A percentile compares a stretch with the other conserved stretches of the same genome.
Evolutionary conservation across 2,888 invertebrate genomes (phyloP).

Genomic region (Tenodera sinensis): DNA sequence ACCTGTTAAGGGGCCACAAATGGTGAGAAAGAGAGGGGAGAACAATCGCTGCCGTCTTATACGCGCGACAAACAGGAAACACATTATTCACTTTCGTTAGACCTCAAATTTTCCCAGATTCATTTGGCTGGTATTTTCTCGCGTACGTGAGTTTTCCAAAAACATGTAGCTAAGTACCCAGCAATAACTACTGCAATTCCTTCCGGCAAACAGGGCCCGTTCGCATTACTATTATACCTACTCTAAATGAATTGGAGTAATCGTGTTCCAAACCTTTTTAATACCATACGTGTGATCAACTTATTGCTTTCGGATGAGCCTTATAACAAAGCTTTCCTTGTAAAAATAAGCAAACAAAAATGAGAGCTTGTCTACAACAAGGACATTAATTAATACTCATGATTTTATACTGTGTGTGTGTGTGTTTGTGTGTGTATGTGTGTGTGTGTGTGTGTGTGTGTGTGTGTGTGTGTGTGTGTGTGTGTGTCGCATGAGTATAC

Average conservation of each 20-base stretch:
- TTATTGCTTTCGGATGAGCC: too few species aligned
- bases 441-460: too few species aligned
- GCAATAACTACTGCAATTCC: neutral
- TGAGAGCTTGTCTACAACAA: too few species aligned
- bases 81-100: neutral
- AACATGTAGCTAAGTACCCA: neutral
- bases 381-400: too few species aligned
- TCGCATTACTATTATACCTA: neutral
- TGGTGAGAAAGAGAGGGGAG: neutral
- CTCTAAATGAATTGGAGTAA: neutral
- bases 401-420: too few species aligned
- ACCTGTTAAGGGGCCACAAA: neutral
- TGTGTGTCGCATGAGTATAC: too few species aligned
- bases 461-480: too few species aligned
- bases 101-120: neutral
- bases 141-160: neutral
- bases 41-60: neutral
- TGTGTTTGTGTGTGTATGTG: too few species aligned
- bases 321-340: too few species aligned
- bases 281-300: too few species aligned
- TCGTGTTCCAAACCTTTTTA: too few species aligned
- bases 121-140: neutral
- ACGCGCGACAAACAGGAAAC: neutral
- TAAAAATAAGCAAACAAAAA: too few species aligned
- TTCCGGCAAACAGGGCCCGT: neutral